These are phyloP conservation scores for Isurus oxyrinchus DNA, from an alignment of 2,113 vertebrate species.

Conservation along the genomic window DNA sequence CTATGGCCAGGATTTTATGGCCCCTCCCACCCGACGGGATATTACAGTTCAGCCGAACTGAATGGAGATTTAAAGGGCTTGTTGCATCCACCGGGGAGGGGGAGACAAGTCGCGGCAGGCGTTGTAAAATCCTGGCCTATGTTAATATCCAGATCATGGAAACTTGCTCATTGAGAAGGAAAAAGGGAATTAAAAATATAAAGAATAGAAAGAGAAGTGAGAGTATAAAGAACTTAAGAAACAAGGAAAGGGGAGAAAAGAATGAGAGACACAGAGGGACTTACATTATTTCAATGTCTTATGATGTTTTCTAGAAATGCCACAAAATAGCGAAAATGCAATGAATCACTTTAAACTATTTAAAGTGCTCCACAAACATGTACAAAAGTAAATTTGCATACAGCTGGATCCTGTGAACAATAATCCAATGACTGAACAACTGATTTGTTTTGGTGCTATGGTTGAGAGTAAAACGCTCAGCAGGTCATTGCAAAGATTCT, in stretches of 20 bases:
- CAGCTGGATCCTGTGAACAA: not conserved
- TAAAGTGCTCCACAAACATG: not conserved
- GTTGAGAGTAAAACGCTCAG: not conserved
- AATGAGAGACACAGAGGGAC: not conserved
- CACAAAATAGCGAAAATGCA: not conserved
- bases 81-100: too few species aligned
- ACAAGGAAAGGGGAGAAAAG: not conserved
- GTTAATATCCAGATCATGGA: not conserved
- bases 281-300: not conserved
- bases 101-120: too few species aligned
- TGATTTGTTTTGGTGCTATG: not conserved
- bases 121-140: not conserved
- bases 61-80: too few species aligned
- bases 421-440: not conserved
- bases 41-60: too few species aligned
- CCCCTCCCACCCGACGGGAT: too few species aligned
- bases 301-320: not conserved
- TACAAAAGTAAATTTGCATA: not conserved
- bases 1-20: too few species aligned
- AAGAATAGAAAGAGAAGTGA: not conserved
- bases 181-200: not conserved
- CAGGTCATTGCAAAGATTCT: not conserved
- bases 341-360: not conserved
- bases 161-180: not conserved
- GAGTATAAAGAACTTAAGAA: not conserved